phyloP scores from a whole-genome alignment of 2,797 vertebrate species.

The Rhinatrema bivittatum region DNA sequence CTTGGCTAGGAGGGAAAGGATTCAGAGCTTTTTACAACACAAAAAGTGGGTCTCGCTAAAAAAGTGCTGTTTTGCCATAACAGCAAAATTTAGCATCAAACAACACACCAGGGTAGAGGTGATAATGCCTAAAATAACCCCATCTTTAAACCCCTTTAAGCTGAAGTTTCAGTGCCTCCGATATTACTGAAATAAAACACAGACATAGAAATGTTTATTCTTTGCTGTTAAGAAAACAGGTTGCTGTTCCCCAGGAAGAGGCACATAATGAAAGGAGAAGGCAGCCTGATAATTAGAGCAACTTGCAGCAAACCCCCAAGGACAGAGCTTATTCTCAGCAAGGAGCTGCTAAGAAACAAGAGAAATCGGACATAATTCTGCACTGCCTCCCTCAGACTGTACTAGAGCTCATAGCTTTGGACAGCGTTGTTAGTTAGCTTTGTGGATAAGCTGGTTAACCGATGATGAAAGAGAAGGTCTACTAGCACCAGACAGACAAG shows the following conservation, averaged over 20 bases:
- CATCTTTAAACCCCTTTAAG: accelerated
- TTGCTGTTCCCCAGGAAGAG: neutral
- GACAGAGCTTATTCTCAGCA: slow-evolving; percentile 8
- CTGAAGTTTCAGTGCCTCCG: neutral
- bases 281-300: slow-evolving; percentile 26
- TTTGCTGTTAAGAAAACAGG: neutral
- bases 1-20: too few relatives aligned
- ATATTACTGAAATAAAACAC: neutral
- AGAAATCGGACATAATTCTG: neutral
- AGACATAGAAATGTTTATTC: slow-evolving; percentile 7
- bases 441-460: too few relatives aligned
- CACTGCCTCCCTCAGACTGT: neutral
- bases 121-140: neutral
- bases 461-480: too few relatives aligned
- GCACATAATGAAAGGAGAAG: slow-evolving; percentile 23
- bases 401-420: too few relatives aligned
- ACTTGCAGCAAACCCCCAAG: slow-evolving; percentile 21
- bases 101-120: too few relatives aligned
- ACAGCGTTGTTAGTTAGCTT: too few relatives aligned
- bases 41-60: too few relatives aligned
- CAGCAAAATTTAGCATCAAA: too few relatives aligned
- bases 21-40: too few relatives aligned
- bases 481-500: too few relatives aligned
- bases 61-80: too few relatives aligned
- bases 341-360: neutral